Percentiles rank a stretch among this genome's conserved stretches.
Evolutionary conservation across 2,888 invertebrate species (phyloP).

Genomic region (Cantharis lateralis): DNA sequence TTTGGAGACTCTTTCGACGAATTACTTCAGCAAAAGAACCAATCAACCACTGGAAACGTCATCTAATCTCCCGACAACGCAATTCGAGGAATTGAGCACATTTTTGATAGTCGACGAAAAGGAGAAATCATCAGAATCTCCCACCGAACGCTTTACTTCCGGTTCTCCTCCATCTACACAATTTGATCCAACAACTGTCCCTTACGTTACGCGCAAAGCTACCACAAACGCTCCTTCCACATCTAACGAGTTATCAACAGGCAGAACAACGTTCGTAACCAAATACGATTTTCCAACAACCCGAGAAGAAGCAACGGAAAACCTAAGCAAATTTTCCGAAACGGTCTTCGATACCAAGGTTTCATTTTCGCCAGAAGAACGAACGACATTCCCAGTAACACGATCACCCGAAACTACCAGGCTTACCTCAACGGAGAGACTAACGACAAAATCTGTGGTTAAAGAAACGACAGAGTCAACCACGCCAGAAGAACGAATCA

Average conservation of each 20-base stretch:
- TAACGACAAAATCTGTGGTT: neutral
- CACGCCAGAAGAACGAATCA: neutral
- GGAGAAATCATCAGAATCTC: neutral
- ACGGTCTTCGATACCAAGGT: neutral
- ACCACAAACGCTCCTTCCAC: constrained; percentile 1
- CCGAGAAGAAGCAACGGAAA: neutral
- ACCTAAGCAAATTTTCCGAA: neutral
- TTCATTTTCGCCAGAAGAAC: neutral
- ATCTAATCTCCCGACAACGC: neutral
- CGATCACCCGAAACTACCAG: neutral
- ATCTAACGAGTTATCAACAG: neutral
- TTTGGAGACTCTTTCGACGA: neutral
- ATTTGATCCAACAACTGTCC: neutral
- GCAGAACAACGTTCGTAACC: neutral
- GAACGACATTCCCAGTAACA: neutral
- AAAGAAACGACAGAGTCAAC: neutral
- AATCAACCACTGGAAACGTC: neutral
- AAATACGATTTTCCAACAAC: neutral
- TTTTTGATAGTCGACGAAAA: constrained; percentile 18
- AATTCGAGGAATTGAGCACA: constrained; percentile 9
- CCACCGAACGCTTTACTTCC: neutral
- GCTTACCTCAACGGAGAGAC: neutral
- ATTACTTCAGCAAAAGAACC: neutral
- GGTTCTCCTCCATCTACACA: neutral
- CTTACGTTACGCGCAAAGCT: constrained; percentile 3